Evolutionary conservation across 2,113 vertebrate genomes (phyloP), one percentile per base, ranked within the genome.

Genomic region (Gavialis gangeticus): DNA sequence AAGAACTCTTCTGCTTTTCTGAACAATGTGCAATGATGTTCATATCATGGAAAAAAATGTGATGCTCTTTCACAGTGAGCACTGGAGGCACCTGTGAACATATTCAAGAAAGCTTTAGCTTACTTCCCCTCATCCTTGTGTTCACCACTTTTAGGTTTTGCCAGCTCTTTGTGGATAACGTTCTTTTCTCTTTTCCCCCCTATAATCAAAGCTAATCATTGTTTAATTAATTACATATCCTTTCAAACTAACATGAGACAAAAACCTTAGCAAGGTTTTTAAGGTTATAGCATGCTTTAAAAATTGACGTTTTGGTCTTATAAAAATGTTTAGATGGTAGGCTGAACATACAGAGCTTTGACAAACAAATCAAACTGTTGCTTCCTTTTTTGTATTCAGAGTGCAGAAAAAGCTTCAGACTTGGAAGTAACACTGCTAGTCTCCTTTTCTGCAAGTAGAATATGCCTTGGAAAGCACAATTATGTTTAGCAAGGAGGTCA

Each of bases 191-290:
- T 46, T 95, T 93, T 96, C 90, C 80, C 69, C 95, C 34, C 81
- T 91, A 69, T 84, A 84, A 76, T 96, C 37, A 88, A 63, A 69
- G 82, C 93, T 96, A 95, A 63, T 93, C 91, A 82, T 59, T 85
- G 57, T 54, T 85, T 90, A 95, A 96, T 97, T 96, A 96, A 97
- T 96, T 96, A 92, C 90, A 96, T 97, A 93, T 95, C 77, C 93
- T 94, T 97, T 95, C 94, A 95, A 93, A 94, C 85, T 82, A 86
- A 85, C 90, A 95, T 95, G 85, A 96, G 96, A 96, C 91, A 92
- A 79, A 89, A 97, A 83, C 27, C 69, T 84, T 71, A 82, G 80
- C 85, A 91, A 84, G 81, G 63, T 96, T 96, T 96, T 95, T 97
- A 94, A 97, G 91, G 90, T 96, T 84, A 75, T 79, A 78, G 89